phyloP scores from a whole-genome alignment of 2,797 vertebrate genomes.

The Etheostoma perlongum region DNA sequence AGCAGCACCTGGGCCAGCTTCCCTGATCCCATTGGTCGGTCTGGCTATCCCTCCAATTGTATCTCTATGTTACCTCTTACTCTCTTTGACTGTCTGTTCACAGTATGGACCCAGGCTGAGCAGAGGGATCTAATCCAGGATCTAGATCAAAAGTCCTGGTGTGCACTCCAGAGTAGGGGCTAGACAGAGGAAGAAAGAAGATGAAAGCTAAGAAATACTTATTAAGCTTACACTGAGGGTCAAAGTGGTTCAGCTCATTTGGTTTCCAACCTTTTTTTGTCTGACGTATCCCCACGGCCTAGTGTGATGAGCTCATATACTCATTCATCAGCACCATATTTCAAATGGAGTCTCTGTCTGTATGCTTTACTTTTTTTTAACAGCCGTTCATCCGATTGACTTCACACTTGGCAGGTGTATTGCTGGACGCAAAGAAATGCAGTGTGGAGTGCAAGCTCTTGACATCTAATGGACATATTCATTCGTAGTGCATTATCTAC shows the following conservation, averaged over 20 bases:
- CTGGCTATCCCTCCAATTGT: conserved; percentile 66
- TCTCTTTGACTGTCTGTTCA: conserved; percentile 48
- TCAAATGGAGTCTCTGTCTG: too few relatives aligned
- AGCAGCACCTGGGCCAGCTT: conserved; percentile 89
- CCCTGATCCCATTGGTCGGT: conserved; percentile 83
- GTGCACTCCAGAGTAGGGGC: conserved; percentile 75
- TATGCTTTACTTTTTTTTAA: too few relatives aligned
- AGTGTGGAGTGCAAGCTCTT: too few relatives aligned
- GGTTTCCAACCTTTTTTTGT: neutral
- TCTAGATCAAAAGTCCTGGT: conserved; percentile 64
- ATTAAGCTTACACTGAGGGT: neutral
- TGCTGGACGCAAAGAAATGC: too few relatives aligned
- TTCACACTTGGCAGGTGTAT: too few relatives aligned
- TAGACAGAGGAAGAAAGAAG: conserved; percentile 54
- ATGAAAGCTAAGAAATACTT: conserved; percentile 33
- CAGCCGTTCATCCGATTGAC: too few relatives aligned
- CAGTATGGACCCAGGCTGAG: conserved; percentile 60
- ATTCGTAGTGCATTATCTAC: too few relatives aligned
- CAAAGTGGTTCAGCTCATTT: neutral
- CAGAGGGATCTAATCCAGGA: conserved; percentile 63
- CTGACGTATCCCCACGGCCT: neutral
- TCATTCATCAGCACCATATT: neutral
- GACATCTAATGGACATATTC: too few relatives aligned
- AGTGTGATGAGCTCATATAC: neutral
- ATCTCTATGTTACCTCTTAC: conserved; percentile 35